A percentile compares a stretch with the other conserved stretches of the same genome.
phyloP scores from a whole-genome alignment of 37 sponge, comb jelly and placozoan species.

The Diacarnus erythraeanus region DNA sequence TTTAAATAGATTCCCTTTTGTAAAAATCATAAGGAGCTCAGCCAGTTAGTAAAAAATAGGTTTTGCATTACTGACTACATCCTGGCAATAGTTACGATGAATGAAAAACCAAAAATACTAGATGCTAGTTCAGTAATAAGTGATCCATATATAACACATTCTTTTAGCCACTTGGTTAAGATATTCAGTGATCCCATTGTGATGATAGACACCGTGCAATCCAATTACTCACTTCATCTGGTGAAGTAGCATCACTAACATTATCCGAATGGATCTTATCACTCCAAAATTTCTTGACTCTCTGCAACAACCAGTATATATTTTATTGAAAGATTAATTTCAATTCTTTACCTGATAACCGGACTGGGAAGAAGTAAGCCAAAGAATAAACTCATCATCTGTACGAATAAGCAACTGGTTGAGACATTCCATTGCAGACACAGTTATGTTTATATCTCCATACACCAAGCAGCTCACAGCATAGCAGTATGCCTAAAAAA shows the following conservation, averaged over 20 bases:
- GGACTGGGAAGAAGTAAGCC: slow-evolving; percentile 32
- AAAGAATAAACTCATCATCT: slow-evolving; percentile 9
- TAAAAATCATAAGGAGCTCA: too few relatives aligned
- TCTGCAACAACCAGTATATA: background rate
- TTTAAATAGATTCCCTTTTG: too few relatives aligned
- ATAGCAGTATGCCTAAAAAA: slow-evolving; percentile 33
- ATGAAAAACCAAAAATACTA: too few relatives aligned
- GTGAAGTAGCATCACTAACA: background rate
- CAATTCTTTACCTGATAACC: background rate
- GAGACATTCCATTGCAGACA: slow-evolving; percentile 37
- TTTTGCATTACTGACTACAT: too few relatives aligned
- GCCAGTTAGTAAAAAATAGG: too few relatives aligned
- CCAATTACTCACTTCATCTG: background rate
- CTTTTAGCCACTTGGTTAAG: too few relatives aligned
- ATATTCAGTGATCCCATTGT: too few relatives aligned
- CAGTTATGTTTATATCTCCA: slow-evolving; percentile 29
- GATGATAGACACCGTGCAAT: too few relatives aligned
- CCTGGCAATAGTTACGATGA: too few relatives aligned
- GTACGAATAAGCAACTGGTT: slow-evolving; percentile 21
- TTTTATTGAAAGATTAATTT: background rate
- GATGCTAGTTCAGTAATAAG: too few relatives aligned
- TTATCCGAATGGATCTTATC: background rate
- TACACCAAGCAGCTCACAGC: slow-evolving; percentile 30
- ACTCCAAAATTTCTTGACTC: slow-evolving; percentile 11
- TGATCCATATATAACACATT: too few relatives aligned